These are phyloP conservation scores for Orthosia gracilis DNA, from an alignment of 2,888 invertebrate species.

Conservation along the genomic window DNA sequence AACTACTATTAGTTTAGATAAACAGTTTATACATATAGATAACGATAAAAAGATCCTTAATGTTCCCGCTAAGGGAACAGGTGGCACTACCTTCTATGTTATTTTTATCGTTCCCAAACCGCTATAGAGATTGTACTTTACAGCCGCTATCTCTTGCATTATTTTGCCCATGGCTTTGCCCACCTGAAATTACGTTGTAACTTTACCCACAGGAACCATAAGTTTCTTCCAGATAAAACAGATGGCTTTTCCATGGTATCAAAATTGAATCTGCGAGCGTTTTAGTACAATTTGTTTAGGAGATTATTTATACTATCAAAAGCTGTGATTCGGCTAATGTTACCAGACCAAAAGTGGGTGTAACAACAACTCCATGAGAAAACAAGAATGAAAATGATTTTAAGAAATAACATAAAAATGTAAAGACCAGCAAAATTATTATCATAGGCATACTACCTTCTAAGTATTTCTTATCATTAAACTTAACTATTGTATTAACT, in stretches of 20 bases:
- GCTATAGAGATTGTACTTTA: slow-evolving; percentile 26
- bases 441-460: neutral
- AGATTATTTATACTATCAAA: slow-evolving; percentile 5
- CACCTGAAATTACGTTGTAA: slow-evolving; percentile 53
- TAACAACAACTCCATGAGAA: neutral
- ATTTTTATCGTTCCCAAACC: slow-evolving; percentile 42
- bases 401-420: neutral
- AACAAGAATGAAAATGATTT: neutral
- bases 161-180: slow-evolving; percentile 49
- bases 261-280: slow-evolving; percentile 14
- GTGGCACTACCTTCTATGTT: slow-evolving; percentile 18
- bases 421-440: neutral
- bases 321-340: neutral
- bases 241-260: slow-evolving; percentile 41
- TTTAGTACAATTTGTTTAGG: neutral
- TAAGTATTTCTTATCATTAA: neutral
- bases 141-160: slow-evolving; percentile 53
- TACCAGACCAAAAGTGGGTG: neutral
- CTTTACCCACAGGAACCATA: slow-evolving; percentile 55
- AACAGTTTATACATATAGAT: neutral
- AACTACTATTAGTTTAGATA: too few species aligned
- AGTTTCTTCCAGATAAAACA: slow-evolving; percentile 50
- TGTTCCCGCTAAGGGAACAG: neutral
- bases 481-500: neutral
- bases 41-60: neutral